A percentile compares a stretch with the other conserved stretches of the same genome.
Evolutionary conservation across 2,797 vertebrate species (phyloP).

Genomic region (Sebastes kiyomatsui): DNA sequence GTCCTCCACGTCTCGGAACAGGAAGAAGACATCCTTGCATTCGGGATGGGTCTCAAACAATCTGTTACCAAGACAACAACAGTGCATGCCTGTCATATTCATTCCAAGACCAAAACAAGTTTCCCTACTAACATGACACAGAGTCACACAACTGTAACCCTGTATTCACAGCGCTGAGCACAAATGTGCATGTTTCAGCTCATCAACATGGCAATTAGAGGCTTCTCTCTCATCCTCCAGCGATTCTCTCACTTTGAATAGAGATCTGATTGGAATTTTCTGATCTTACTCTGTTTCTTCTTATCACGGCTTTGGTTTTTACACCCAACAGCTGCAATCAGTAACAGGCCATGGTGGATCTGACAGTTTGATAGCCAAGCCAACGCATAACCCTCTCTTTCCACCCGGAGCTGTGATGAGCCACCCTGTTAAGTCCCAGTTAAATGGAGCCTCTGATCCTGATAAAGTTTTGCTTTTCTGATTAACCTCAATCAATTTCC

Average conservation of each 20-base stretch:
- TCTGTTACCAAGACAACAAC: conserved; percentile 77
- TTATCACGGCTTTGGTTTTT: neutral
- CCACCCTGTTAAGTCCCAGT: neutral
- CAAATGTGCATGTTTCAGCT: neutral
- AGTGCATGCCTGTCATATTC: neutral
- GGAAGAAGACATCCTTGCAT: conserved; percentile 88
- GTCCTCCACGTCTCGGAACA: conserved; percentile 86
- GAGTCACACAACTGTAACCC: conserved; percentile 5
- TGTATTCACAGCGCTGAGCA: neutral
- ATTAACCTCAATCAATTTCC: conserved; percentile 21
- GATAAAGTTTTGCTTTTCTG: neutral
- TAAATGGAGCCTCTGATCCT: conserved; percentile 2
- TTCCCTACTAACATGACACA: neutral
- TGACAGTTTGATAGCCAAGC: neutral
- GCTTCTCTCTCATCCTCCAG: conserved; percentile 9
- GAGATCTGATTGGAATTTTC: conserved; percentile 38
- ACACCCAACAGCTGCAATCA: conserved; percentile 39
- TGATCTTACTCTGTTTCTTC: conserved; percentile 15
- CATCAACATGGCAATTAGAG: neutral
- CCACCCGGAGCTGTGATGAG: conserved; percentile 4
- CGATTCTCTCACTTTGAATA: conserved; percentile 23
- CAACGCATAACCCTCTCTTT: conserved; percentile 3
- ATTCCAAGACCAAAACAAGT: conserved; percentile 7
- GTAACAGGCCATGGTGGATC: neutral
- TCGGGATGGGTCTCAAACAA: conserved; percentile 88